Percentiles rank a stretch among this genome's conserved stretches.
These are phyloP conservation scores for Uropetala carovei DNA, from an alignment of 2,888 invertebrate species.

Conservation along the genomic window DNA sequence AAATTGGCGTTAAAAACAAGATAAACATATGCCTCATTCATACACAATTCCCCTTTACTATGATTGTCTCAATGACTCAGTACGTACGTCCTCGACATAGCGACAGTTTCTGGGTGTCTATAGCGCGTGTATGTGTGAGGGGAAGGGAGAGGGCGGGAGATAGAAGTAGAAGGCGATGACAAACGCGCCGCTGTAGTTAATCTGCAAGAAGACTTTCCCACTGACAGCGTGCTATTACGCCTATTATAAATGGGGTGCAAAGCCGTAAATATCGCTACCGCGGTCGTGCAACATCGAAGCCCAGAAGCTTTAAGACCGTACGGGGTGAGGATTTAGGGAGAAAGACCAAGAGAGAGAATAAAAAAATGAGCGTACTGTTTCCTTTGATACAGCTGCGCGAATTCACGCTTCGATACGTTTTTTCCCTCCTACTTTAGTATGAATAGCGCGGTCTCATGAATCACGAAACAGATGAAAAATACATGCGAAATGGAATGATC, in stretches of 20 bases:
- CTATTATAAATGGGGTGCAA: constrained; percentile 48
- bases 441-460: constrained; percentile 6
- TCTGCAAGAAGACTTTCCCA: constrained; percentile 32
- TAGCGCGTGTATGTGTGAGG: not conserved
- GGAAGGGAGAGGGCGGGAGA: not conserved
- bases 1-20: too few species aligned
- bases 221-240: constrained; percentile 31
- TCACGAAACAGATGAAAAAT: constrained; percentile 3
- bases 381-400: not conserved
- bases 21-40: too few species aligned
- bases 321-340: not conserved
- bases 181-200: constrained; percentile 6
- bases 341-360: not conserved
- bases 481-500: constrained; percentile 33
- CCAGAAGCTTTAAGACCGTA: constrained; percentile 11
- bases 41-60: too few species aligned
- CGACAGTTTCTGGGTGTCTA: not conserved
- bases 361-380: not conserved
- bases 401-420: not conserved
- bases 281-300: constrained; percentile 23
- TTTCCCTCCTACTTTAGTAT: not conserved
- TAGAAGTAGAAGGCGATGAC: constrained; percentile 21
- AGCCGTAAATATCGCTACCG: not conserved
- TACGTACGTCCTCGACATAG: too few species aligned
- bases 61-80: not conserved